phyloP scores from a whole-genome alignment of 2,113 vertebrate species.

The Erpornis zantholeuca region DNA sequence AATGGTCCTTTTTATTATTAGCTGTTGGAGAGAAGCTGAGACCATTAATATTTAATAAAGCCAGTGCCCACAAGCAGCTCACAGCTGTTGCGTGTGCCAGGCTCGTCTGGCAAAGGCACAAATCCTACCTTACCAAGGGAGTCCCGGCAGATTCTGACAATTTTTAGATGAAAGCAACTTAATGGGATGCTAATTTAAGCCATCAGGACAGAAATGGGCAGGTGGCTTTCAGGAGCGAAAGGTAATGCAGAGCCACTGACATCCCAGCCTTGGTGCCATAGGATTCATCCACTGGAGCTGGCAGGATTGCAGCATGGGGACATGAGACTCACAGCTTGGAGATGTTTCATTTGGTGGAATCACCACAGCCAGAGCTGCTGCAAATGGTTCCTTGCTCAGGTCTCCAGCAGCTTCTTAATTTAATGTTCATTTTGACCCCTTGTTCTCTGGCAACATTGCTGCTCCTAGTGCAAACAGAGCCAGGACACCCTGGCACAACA shows the following conservation, averaged over 20 bases:
- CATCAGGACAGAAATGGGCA: not conserved
- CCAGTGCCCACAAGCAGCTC: not conserved
- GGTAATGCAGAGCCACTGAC: not conserved
- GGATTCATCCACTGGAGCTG: not conserved
- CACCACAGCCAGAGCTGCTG: not conserved
- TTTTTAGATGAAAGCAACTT: not conserved
- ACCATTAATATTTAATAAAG: slow-evolving; percentile 11
- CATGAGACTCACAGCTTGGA: not conserved
- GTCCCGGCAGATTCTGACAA: not conserved
- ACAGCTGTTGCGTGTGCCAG: not conserved
- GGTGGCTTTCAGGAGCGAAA: not conserved
- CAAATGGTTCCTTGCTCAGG: not conserved
- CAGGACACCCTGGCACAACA: not conserved
- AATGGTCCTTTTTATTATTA: slow-evolving; percentile 19
- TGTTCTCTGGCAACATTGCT: accelerated
- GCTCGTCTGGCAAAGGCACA: not conserved
- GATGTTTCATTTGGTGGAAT: not conserved
- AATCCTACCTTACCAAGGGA: not conserved
- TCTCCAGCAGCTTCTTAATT: not conserved
- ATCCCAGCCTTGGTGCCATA: not conserved
- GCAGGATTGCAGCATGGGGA: not conserved
- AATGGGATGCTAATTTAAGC: not conserved
- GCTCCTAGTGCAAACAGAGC: not conserved
- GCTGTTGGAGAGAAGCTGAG: not conserved
- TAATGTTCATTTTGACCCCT: not conserved